Evolutionary conservation across 2,113 vertebrate genomes (phyloP), one percentile per base, ranked within the genome.

Genomic region (Typhlomys cinereus): DNA sequence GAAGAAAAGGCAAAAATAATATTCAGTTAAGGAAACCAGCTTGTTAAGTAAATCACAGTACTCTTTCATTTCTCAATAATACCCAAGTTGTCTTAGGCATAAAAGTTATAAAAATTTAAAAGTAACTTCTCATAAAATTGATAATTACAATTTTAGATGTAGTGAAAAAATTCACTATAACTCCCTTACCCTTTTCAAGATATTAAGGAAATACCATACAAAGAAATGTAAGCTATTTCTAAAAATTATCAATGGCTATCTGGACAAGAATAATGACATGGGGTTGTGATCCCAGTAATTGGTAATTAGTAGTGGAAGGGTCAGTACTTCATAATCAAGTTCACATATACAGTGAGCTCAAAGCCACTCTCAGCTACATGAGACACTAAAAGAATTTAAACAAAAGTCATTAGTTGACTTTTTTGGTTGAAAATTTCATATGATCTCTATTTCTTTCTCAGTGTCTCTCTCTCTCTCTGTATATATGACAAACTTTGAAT

Each of bases 321-420:
- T 20, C 8, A 44, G 57, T 4, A 41, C 59, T 44, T 44, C 27
- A 80, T 29, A 27, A 13, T 62, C 39, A 62, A 1, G 27, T 44
- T 44, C 5, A 15, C 17, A 11, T 41, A 44, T 18, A 61, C 1
- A 44, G 11, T 29, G 13, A 59, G 41, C 44, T 62, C 10, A 80
- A 44, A 17, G 17, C 39, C 17, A 80, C 3, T 41, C 25, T 39
- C 13, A 11, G 2, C 25, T 41, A 41, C 4, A 80, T 41, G 17
- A 15, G 10, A 61, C 27, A 20, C 36, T 27, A n/a, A n/a, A n/a
- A n/a, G 29, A 76, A 39, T 91, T 44, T 13, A 66, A 39, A 67
- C 59, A 80, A 86, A 93, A 91, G 54, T 1, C 23, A 7, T 89
- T 75, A 64, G 25, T 57, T 90, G 17, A 85, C 73, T 39, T 86